Evolutionary conservation across 2,113 vertebrate genomes (phyloP).

Genomic region (Nerophis ophidion): DNA sequence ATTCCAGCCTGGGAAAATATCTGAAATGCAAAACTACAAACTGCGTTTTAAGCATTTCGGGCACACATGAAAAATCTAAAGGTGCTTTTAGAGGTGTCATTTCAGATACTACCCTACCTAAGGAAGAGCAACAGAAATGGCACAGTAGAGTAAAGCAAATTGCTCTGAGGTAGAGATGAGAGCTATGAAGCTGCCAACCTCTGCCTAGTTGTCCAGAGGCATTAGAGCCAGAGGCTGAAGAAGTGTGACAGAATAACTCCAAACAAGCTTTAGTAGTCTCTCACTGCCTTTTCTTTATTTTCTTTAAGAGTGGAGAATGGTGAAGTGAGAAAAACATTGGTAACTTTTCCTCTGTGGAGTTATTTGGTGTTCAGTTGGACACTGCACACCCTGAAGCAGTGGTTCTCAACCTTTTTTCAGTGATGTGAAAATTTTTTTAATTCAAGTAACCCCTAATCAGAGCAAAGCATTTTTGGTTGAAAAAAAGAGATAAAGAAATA

Average conservation of each 20-base stretch:
- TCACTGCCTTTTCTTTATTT: constrained; percentile 17
- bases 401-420: too few species aligned
- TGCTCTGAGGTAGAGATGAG: constrained; percentile 17
- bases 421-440: too few species aligned
- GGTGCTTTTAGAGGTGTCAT: constrained; percentile 35
- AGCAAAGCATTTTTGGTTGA: too few species aligned
- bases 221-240: constrained; percentile 26
- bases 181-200: constrained; percentile 18
- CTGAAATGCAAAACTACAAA: constrained; percentile 27
- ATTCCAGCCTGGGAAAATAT: constrained; percentile 47
- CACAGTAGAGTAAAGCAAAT: constrained; percentile 4
- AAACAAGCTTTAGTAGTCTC: constrained; percentile 31
- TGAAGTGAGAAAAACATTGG: constrained; percentile 12
- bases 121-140: constrained; percentile 20
- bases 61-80: constrained; percentile 22
- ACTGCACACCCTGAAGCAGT: not conserved
- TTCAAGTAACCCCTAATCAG: too few species aligned
- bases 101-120: constrained; percentile 19
- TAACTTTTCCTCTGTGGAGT: constrained; percentile 11
- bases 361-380: constrained; percentile 13
- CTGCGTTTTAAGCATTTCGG: constrained; percentile 42
- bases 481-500: too few species aligned
- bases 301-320: not conserved
- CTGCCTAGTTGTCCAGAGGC: constrained; percentile 32
- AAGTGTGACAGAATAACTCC: constrained; percentile 40